A percentile compares a stretch with the other conserved stretches of the same genome.
phyloP scores from a whole-genome alignment of 2,113 vertebrate genomes.

The Protobothrops flavoviridis region DNA sequence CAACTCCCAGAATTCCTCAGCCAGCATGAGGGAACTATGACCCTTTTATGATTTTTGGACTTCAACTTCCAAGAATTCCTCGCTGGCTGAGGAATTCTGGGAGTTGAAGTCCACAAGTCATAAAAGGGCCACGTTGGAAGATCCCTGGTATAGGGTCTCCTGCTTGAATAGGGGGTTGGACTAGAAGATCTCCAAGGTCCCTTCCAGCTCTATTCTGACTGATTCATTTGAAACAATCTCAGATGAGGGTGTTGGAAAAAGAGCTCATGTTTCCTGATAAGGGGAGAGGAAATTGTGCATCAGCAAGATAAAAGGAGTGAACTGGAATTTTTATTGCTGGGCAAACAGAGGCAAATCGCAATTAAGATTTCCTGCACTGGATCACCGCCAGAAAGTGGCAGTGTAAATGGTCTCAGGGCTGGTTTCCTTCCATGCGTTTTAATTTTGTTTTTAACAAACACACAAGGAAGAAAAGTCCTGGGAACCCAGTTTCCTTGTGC shows the following conservation, averaged over 20 bases:
- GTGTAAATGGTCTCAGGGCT: background rate
- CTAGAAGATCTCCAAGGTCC: background rate
- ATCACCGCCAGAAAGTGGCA: background rate
- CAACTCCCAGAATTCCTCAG: too few species aligned
- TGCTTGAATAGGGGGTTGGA: background rate
- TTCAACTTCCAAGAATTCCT: too few species aligned
- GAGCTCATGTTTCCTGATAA: background rate
- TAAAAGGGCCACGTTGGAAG: too few species aligned
- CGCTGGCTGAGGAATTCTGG: too few species aligned
- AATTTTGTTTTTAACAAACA: background rate
- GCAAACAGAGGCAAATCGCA: background rate
- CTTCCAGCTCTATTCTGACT: background rate
- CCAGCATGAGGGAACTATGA: too few species aligned
- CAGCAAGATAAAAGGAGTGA: background rate
- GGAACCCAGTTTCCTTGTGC: background rate
- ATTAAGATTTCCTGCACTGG: background rate
- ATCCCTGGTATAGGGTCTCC: background rate
- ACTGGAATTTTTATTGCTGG: background rate
- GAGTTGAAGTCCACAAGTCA: too few species aligned
- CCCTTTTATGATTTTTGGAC: too few species aligned
- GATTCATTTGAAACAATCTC: background rate
- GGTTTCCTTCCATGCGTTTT: background rate
- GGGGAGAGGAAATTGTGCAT: background rate
- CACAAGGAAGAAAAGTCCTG: background rate
- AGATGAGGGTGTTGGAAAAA: background rate